Evolutionary conservation across 2,113 vertebrate genomes (phyloP).

Genomic region (Forbesichthys agassizii): DNA sequence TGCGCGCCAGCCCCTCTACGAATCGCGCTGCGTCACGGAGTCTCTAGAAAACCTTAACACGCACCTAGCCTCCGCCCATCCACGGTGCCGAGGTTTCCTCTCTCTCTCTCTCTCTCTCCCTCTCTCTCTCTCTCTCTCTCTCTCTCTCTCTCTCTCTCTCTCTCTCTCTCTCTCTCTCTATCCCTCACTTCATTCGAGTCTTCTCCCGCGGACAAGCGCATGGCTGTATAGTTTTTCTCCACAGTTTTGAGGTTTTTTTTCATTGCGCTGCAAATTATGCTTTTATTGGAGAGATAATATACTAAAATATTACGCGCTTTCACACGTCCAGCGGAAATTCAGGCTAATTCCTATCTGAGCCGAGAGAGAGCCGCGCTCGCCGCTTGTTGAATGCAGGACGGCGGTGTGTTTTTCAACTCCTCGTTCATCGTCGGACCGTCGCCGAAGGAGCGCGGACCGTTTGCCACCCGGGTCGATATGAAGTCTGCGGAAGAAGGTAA

Average conservation of each 20-base stretch:
- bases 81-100: conserved; percentile 50
- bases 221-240: conserved; percentile 10
- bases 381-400: conserved; percentile 80
- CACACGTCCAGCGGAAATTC: conserved; percentile 4
- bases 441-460: conserved; percentile 72
- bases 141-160: conserved; percentile 14
- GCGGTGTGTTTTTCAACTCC: conserved; percentile 66
- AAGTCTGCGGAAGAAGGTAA: conserved; percentile 94
- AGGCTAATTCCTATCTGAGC: conserved; percentile 7
- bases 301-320: conserved; percentile 12
- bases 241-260: neutral
- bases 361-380: conserved; percentile 50
- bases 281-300: conserved; percentile 25
- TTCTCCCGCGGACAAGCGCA: conserved; percentile 1
- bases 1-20: conserved; percentile 65
- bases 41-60: conserved; percentile 66
- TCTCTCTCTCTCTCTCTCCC: conserved; percentile 12
- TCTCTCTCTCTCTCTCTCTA: conserved; percentile 6
- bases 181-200: neutral
- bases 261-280: conserved; percentile 32
- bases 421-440: conserved; percentile 81
- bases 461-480: conserved; percentile 76
- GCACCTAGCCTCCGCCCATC: conserved; percentile 24
- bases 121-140: neutral
- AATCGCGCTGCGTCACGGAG: conserved; percentile 82